Evolutionary conservation across 2,888 invertebrate species (phyloP).

Genomic region (Drosophila cyrtoloma): DNA sequence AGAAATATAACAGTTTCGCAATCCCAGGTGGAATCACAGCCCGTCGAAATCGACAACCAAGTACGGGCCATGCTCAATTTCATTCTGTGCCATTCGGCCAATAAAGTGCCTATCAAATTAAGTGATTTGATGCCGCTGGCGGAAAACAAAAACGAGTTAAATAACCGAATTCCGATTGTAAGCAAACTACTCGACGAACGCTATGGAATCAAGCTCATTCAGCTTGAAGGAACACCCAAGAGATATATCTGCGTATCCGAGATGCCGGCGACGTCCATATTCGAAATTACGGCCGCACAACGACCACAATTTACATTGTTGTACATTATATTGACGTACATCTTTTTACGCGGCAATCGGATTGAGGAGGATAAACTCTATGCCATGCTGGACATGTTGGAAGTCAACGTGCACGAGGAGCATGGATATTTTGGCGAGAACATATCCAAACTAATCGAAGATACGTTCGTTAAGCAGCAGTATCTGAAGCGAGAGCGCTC

Average conservation of each 20-base stretch:
- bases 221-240: slow-evolving; percentile 45
- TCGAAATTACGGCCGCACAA: slow-evolving; percentile 55
- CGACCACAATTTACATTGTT: slow-evolving; percentile 53
- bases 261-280: slow-evolving; percentile 39
- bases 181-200: slow-evolving; percentile 26
- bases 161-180: slow-evolving; percentile 37
- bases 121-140: slow-evolving; percentile 39
- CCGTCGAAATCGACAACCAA: slow-evolving; percentile 25
- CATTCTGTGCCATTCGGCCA: slow-evolving; percentile 54
- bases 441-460: slow-evolving; percentile 56
- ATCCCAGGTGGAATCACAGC: background rate
- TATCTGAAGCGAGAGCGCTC: slow-evolving; percentile 63
- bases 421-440: slow-evolving; percentile 63
- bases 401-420: slow-evolving; percentile 51
- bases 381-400: slow-evolving; percentile 36
- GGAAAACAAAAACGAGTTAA: slow-evolving; percentile 31
- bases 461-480: slow-evolving; percentile 60
- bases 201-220: slow-evolving; percentile 49
- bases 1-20: slow-evolving; percentile 21
- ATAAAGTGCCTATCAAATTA: slow-evolving; percentile 55
- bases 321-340: slow-evolving; percentile 58
- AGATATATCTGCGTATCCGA: slow-evolving; percentile 57
- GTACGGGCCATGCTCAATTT: slow-evolving; percentile 54
- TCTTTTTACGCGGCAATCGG: slow-evolving; percentile 61
- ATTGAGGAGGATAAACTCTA: slow-evolving; percentile 61